Evolutionary conservation across 2,888 invertebrate genomes (phyloP).

Genomic region (Chymomyza fuscimana): DNA sequence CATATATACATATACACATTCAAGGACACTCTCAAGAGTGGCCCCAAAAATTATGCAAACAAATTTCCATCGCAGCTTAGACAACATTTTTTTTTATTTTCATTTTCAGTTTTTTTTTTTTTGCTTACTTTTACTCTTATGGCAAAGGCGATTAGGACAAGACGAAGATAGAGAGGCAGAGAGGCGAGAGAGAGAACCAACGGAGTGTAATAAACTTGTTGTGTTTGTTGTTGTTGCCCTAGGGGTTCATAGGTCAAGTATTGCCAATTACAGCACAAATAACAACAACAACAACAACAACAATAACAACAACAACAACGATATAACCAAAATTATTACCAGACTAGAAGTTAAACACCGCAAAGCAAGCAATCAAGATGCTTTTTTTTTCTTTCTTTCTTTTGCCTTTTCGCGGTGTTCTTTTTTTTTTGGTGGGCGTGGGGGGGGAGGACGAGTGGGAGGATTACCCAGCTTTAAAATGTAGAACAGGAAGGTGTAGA

Average conservation of each 20-base stretch:
- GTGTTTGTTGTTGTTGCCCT: constrained; percentile 22
- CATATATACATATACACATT: constrained; percentile 17
- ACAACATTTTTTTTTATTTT: constrained; percentile 20
- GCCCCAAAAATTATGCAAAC: constrained; percentile 2
- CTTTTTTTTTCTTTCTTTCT: constrained; percentile 10
- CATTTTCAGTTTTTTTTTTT: constrained; percentile 6
- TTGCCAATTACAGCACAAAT: constrained; percentile 17
- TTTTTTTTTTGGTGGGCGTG: too few species aligned
- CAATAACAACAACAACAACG: constrained; percentile 2
- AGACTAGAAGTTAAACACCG: constrained; percentile 5
- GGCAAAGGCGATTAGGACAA: constrained; percentile 38
- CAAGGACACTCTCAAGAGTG: constrained; percentile 13
- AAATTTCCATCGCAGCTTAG: background rate
- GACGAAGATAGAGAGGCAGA: background rate
- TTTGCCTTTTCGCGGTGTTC: constrained; percentile 10
- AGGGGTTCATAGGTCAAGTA: constrained; percentile 34
- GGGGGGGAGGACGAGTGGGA: too few species aligned
- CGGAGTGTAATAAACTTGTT: constrained; percentile 30
- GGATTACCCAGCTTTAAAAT: background rate
- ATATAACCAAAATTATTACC: constrained; percentile 21
- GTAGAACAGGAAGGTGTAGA: background rate
- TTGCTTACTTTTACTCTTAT: background rate
- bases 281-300: background rate
- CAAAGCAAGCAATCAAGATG: constrained; percentile 14
- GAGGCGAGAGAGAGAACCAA: background rate